Base-by-base conservation (phyloP, 2,113 vertebrate species). In the Thalassoma bifasciatum region DNA sequence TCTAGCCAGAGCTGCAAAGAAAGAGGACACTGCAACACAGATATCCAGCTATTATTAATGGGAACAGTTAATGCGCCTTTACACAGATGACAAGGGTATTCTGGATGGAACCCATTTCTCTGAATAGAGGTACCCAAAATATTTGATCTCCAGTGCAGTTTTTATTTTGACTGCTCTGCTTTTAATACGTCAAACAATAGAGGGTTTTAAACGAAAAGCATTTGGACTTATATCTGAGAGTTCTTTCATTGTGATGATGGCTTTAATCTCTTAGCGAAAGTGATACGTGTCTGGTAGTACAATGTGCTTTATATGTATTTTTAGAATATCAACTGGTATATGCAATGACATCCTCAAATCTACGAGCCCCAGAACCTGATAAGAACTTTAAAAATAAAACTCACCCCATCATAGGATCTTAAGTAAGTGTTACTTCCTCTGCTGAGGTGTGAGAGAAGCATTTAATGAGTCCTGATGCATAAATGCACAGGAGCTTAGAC, bases 21-120 rank as follows among this genome's bases (percentile, higher is more conserved):
- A 88, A 81, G 88, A 85, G 88, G 88, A 79, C 88, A 88, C 71
- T 9, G 83, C 85, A 86, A 82, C 90, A 88, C 77, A 77, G 81
- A 89, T 79, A 82, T 77, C 70, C 75, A 66, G 72, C 77, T 66
- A 72, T 77, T 77, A 79, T 85, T 91, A 90, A 86, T 85, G 86
- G 84, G 85, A 87, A 42, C 85, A 85, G 61, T 80, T 80, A 72
- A 75, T 82, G 69, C 22, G n/a, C 79, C 74, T 81, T 82, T 64
- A 75, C 79, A 74, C 66, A 51, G 85, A 86, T 81, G 85, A 86
- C 86, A 72, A 79, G 88, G 83, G 77, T 70, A 83, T 85, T 90
- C 79, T 85, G 77, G 86, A 77, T 60, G 75, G 75, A 88, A 85
- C 83, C 76, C 75, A 89, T 79, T 91, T 89, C 87, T 91, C 86